phyloP scores from a whole-genome alignment of 2,797 vertebrate genomes.

The Oreochromis grahami region DNA sequence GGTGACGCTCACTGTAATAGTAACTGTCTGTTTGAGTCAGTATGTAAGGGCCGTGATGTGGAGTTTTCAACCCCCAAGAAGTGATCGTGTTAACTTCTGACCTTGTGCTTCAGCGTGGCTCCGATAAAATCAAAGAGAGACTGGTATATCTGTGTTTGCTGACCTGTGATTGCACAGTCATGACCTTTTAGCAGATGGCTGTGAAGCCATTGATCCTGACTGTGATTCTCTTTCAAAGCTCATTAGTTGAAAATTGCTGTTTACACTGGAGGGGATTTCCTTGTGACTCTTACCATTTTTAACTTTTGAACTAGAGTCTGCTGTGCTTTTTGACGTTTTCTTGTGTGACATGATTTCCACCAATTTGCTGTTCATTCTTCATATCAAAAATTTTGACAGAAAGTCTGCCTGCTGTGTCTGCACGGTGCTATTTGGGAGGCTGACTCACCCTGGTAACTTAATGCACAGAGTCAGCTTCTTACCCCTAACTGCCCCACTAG shows the following conservation, averaged over 20 bases:
- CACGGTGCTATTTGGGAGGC: conserved; percentile 28
- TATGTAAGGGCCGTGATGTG: not conserved
- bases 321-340: conserved; percentile 2
- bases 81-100: conserved; percentile 23
- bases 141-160: not conserved
- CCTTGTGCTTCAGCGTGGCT: conserved; percentile 14
- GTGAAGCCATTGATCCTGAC: conserved; percentile 15
- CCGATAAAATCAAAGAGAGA: not conserved
- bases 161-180: not conserved
- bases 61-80: conserved; percentile 1
- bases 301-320: not conserved
- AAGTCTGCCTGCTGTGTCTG: conserved; percentile 23
- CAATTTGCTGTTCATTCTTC: conserved; percentile 23
- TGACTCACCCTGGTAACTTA: conserved; percentile 61
- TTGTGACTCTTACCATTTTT: not conserved
- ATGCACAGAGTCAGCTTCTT: conserved; percentile 65
- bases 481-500: conserved; percentile 63
- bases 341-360: conserved; percentile 16
- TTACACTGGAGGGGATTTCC: not conserved
- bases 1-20: conserved; percentile 16
- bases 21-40: conserved; percentile 29
- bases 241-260: not conserved
- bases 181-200: not conserved
- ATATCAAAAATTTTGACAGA: conserved; percentile 11
- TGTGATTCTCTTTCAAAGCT: conserved; percentile 7